These are phyloP conservation scores for Slavum lentiscoides DNA, from an alignment of 2,888 invertebrate genomes.

Conservation along the genomic window DNA sequence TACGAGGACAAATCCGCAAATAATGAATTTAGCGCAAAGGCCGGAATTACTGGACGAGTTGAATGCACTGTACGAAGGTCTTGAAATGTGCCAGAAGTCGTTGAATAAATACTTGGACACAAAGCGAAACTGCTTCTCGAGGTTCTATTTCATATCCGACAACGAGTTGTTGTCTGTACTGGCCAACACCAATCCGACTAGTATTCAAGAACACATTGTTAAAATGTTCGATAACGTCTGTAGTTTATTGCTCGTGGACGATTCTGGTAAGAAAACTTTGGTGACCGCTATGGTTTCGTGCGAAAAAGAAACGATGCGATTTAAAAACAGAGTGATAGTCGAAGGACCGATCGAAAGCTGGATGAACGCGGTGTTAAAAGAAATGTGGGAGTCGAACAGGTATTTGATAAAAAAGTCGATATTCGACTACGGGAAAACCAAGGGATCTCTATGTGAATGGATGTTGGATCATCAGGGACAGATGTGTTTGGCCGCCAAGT, in stretches of 20 bases:
- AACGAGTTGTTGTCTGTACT: constrained; percentile 87
- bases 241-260: constrained; percentile 61
- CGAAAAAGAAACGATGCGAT: constrained; percentile 86
- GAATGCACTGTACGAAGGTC: constrained; percentile 70
- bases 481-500: constrained; percentile 82
- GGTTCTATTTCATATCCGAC: constrained; percentile 93
- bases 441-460: constrained; percentile 75
- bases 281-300: constrained; percentile 84
- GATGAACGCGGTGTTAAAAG: constrained; percentile 83
- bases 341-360: constrained; percentile 87
- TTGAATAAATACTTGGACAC: constrained; percentile 86
- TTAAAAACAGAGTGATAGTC: constrained; percentile 70
- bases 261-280: constrained; percentile 66
- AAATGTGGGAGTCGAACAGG: constrained; percentile 83
- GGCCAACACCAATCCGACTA: constrained; percentile 80
- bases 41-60: constrained; percentile 77
- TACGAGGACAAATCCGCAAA: constrained; percentile 76
- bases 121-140: constrained; percentile 83
- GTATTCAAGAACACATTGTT: constrained; percentile 90
- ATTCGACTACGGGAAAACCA: constrained; percentile 80
- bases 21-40: constrained; percentile 77
- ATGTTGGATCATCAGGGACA: constrained; percentile 87
- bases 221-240: constrained; percentile 72
- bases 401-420: constrained; percentile 85
- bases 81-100: constrained; percentile 90